Percentiles rank a stretch among this genome's conserved stretches.
Conservation (phyloP, 2,888 invertebrate species). For the Drosophila tanythrix region DNA sequence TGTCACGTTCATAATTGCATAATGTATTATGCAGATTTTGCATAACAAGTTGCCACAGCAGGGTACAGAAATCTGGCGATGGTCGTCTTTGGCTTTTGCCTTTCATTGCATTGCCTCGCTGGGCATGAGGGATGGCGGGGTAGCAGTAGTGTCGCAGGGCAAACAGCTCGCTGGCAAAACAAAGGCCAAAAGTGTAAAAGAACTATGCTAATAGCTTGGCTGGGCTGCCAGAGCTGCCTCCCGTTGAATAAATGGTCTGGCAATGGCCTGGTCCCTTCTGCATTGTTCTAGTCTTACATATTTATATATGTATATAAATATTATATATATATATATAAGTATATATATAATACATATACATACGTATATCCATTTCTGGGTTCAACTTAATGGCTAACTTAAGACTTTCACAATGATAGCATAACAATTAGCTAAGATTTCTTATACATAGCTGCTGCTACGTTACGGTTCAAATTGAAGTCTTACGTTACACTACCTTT, state of each 20-base stretch:
- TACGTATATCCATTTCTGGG: slow-evolving; percentile 32
- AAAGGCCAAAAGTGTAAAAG: slow-evolving; percentile 64
- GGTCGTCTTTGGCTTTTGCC: slow-evolving; percentile 44
- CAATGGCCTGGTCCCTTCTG: slow-evolving; percentile 1
- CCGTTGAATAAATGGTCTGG: neutral
- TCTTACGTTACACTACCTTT: neutral
- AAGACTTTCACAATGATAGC: slow-evolving; percentile 1
- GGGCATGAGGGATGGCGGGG: neutral
- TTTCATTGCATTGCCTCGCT: slow-evolving; percentile 29
- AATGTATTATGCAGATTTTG: slow-evolving; percentile 78
- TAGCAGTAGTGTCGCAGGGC: slow-evolving; percentile 9
- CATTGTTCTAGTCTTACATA: slow-evolving; percentile 1
- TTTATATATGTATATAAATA: neutral
- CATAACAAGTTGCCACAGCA: slow-evolving; percentile 71
- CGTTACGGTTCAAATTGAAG: neutral
- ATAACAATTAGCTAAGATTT: slow-evolving; percentile 26
- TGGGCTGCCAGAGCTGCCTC: slow-evolving; percentile 2
- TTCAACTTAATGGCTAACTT: slow-evolving; percentile 8
- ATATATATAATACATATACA: neutral
- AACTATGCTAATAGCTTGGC: slow-evolving; percentile 74
- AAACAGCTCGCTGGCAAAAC: slow-evolving; percentile 56
- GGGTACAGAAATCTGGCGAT: slow-evolving; percentile 53
- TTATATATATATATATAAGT: neutral
- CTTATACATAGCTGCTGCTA: neutral
- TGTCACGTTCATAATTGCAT: slow-evolving; percentile 79